Evolutionary conservation across 1,140 invertebrate genomes (phyloP), one percentile per base, ranked within the genome.

Genomic region (Zaprionus camerounensis): DNA sequence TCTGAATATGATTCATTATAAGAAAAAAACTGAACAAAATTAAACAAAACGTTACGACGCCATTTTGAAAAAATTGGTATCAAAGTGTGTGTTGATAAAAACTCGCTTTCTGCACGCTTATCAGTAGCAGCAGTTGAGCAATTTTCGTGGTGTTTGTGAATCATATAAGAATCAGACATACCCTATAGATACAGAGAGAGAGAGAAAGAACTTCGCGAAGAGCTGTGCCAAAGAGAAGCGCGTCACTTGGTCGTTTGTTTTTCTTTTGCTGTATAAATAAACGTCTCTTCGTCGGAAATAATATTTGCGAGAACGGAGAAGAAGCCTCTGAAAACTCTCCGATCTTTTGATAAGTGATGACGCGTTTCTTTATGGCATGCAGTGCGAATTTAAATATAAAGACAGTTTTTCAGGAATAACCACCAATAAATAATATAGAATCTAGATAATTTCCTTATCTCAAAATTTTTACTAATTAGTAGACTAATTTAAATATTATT

Each of bases 51-150:
- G 20, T 24, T 51, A 24, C 59, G 76, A 56, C 76, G 85, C 86
- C 82, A 91, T 91, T 71, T 91, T 80, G 67, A 58, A 26, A 34
- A 38, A 61, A 12, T 36, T 26, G 17, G 26, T 74, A 65, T 70
- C 58, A 63, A 2, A 20, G 41, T 46, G 41, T 46, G 26, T 41
- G 15, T 59, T 75, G 59, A 74, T 78, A 57, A 75, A 41, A 41
- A 44, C 22, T 62, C 53, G 62, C 24, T 73, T 71, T 70, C 49
- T 72, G 26, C 49, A 36, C 59, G 55, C 51, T 75, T 75, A 75
- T 75, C 72, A 75, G 46, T n/a, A 22, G 46, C 13, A 12, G 59
- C 34, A 41, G 38, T 69, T 69, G 67, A 58, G 51, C 53, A 58
- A 64, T 71, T 66, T 24, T 59, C 34, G 31, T 56, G 4, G 55